Percentiles rank a stretch among this genome's conserved stretches.
phyloP scores from a whole-genome alignment of 2,113 vertebrate species.

The Labeo rohita region DNA sequence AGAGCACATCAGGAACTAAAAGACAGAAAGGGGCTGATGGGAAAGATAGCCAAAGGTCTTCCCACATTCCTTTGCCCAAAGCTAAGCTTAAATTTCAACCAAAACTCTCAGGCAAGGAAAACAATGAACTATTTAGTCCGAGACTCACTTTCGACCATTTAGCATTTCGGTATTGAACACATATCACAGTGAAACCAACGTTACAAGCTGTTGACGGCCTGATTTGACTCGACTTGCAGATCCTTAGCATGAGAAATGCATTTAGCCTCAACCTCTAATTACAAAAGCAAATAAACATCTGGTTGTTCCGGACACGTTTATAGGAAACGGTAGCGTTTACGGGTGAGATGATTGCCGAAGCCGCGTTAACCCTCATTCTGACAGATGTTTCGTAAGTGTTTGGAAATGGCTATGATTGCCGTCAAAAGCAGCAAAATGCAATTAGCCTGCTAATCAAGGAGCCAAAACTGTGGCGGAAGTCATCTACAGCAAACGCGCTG shows the following conservation, averaged over 20 bases:
- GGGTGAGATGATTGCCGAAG: constrained; percentile 34
- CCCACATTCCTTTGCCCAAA: constrained; percentile 19
- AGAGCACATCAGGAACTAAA: constrained; percentile 24
- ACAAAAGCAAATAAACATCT: constrained; percentile 29
- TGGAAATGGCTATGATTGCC: constrained; percentile 44
- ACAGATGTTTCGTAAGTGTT: constrained; percentile 49
- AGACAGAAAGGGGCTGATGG: constrained; percentile 9
- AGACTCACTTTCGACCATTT: background rate
- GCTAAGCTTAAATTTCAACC: constrained; percentile 41
- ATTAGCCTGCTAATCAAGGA: constrained; percentile 56
- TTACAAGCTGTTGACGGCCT: background rate
- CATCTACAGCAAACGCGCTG: constrained; percentile 35
- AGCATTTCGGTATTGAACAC: background rate
- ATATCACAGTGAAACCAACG: background rate
- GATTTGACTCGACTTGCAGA: background rate
- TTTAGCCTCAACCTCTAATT: background rate
- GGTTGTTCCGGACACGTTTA: background rate
- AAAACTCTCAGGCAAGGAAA: background rate
- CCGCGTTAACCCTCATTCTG: constrained; percentile 31
- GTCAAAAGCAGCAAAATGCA: constrained; percentile 48
- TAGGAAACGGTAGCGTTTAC: constrained; percentile 15
- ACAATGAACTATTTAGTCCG: background rate
- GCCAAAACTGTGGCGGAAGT: constrained; percentile 49
- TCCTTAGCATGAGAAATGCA: background rate
- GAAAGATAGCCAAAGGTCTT: constrained; percentile 13